phyloP scores from a whole-genome alignment of 2,888 invertebrate species.

The Willowsia nigromaculata region DNA sequence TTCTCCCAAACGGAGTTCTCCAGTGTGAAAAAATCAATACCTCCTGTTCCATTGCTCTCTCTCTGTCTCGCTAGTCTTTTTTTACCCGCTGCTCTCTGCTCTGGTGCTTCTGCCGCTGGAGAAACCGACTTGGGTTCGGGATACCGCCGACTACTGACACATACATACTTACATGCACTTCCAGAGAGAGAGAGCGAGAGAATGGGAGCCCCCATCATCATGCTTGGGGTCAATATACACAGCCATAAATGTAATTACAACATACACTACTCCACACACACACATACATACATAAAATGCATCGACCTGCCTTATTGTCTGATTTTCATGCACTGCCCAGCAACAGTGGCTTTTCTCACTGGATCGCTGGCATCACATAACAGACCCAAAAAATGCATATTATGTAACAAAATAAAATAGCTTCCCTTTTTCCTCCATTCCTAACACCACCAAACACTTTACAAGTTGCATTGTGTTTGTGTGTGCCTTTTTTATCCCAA shows the following conservation, averaged over 20 bases:
- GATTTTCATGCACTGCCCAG: constrained; percentile 39
- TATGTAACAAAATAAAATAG: constrained; percentile 19
- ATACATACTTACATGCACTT: neutral
- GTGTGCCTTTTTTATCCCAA: neutral
- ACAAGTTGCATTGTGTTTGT: constrained; percentile 39
- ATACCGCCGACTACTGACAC: constrained; percentile 45
- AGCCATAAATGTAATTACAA: constrained; percentile 42
- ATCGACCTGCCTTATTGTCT: neutral
- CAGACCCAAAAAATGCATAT: constrained; percentile 5
- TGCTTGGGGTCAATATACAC: constrained; percentile 47
- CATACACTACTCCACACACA: too few species aligned
- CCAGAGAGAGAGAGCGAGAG: neutral
- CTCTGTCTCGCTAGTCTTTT: neutral
- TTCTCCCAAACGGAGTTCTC: neutral
- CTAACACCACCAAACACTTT: neutral
- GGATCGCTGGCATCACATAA: neutral
- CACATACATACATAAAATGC: neutral
- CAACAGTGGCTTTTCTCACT: neutral
- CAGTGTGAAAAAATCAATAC: constrained; percentile 58
- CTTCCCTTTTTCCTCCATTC: neutral
- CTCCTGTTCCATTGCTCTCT: constrained; percentile 20
- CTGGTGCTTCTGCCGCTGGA: neutral
- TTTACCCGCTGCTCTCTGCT: constrained; percentile 12
- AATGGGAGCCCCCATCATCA: neutral
- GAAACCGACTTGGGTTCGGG: constrained; percentile 17